Conservation (phyloP, 2,113 vertebrate genomes). For the Saccopteryx leptura region DNA sequence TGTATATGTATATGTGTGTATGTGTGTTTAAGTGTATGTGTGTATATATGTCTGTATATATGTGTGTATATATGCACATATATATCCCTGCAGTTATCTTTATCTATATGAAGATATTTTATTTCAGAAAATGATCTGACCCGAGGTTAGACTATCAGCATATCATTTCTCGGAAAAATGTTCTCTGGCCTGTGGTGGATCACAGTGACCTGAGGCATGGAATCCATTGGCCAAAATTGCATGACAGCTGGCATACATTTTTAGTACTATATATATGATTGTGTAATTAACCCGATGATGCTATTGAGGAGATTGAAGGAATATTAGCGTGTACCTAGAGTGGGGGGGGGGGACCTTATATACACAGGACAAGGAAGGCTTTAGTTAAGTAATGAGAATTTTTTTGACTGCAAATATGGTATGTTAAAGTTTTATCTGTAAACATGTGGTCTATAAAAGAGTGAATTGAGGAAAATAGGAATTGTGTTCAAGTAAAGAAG, state of each 20-base stretch:
- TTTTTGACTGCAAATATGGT: not conserved
- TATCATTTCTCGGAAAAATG: not conserved
- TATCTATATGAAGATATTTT: conserved; percentile 33
- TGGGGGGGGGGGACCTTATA: not conserved
- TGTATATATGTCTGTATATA: not conserved
- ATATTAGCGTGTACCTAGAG: not conserved
- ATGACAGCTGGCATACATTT: not conserved
- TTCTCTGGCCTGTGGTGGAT: conserved; percentile 20
- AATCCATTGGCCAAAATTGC: conserved; percentile 26
- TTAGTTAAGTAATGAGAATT: conserved; percentile 15
- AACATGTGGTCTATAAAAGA: not conserved
- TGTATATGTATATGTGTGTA: not conserved
- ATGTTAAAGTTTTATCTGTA: conserved; percentile 10
- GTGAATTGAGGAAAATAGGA: conserved; percentile 2
- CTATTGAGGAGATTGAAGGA: not conserved
- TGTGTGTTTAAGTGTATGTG: not conserved
- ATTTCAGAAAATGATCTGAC: conserved; percentile 34
- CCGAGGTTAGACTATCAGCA: not conserved
- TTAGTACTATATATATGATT: not conserved
- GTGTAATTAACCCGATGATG: not conserved
- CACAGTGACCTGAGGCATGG: not conserved
- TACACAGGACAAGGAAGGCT: not conserved
- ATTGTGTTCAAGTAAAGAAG: not conserved
- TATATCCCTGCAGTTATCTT: not conserved
- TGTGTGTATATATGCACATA: not conserved